phyloP scores from a whole-genome alignment of 2,797 vertebrate genomes.

The Monodelphis domestica region DNA sequence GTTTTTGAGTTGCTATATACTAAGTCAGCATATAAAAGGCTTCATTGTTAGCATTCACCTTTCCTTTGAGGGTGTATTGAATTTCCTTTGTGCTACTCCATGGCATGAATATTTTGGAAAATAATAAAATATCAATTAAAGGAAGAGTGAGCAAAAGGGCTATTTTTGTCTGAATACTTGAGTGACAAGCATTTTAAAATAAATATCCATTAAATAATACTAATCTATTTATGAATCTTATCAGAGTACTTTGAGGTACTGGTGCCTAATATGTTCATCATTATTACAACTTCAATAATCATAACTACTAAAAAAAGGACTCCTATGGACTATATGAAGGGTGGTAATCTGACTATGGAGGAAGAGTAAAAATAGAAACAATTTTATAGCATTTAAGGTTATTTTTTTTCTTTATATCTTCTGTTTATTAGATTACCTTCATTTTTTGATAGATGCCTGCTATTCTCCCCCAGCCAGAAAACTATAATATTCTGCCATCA shows the following conservation, averaged over 20 bases:
- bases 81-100: constrained; percentile 27
- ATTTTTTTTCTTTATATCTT: neutral
- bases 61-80: constrained; percentile 14
- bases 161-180: constrained; percentile 39
- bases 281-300: constrained; percentile 43
- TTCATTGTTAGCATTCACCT: constrained; percentile 10
- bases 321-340: neutral
- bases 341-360: neutral
- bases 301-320: neutral
- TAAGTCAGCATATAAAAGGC: constrained; percentile 19
- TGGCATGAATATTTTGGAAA: constrained; percentile 39
- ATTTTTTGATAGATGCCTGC: neutral
- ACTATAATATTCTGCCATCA: neutral
- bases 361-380: neutral
- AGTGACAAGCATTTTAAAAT: constrained; percentile 61
- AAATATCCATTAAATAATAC: constrained; percentile 65
- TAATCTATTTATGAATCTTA: constrained; percentile 43
- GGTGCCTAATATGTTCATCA: constrained; percentile 49
- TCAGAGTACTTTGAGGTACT: constrained; percentile 40
- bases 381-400: neutral
- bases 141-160: constrained; percentile 35
- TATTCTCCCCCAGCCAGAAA: neutral
- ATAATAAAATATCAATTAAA: constrained; percentile 46
- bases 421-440: neutral
- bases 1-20: neutral